Percentiles rank a stretch among this genome's conserved stretches.
Conservation (phyloP, 30 jellyfish, hydroid and myxozoan species). For the Pseudorhiza aurosa region DNA sequence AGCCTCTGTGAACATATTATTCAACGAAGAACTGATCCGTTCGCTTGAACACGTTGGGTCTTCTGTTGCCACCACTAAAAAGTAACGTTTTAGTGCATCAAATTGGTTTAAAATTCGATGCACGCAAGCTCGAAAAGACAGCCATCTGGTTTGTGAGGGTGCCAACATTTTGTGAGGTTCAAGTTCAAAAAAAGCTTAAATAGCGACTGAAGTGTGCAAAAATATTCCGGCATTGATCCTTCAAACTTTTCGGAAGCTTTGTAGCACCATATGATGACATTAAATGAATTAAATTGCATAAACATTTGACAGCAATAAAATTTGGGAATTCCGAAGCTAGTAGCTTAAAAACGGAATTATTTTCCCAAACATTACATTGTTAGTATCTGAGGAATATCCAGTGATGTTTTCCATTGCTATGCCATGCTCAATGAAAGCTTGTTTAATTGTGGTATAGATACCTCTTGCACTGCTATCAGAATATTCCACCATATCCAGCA, state of each 20-base stretch:
- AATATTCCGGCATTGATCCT: slow-evolving; percentile 60
- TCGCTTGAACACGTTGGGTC: too few relatives aligned
- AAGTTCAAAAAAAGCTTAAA: slow-evolving; percentile 35
- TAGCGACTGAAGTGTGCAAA: slow-evolving; percentile 47
- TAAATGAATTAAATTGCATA: slow-evolving; percentile 60
- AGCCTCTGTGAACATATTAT: slow-evolving; percentile 29
- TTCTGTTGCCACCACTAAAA: slow-evolving; percentile 7
- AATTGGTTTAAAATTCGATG: slow-evolving; percentile 37
- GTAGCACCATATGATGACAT: slow-evolving; percentile 61
- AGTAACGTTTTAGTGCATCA: slow-evolving; percentile 55
- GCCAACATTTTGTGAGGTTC: slow-evolving; percentile 64
- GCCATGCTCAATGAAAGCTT: slow-evolving; percentile 3
- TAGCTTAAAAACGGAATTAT: slow-evolving; percentile 37
- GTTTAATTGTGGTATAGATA: slow-evolving; percentile 22
- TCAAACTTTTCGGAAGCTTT: slow-evolving; percentile 60
- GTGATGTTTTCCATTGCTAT: slow-evolving; percentile 59
- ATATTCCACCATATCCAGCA: slow-evolving; percentile 58
- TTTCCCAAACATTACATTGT: slow-evolving; percentile 76
- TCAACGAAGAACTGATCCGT: slow-evolving; percentile 16
- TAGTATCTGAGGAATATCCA: slow-evolving; percentile 68
- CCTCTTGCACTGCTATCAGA: slow-evolving; percentile 51
- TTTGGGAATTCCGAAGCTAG: slow-evolving; percentile 25
- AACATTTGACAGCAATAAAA: slow-evolving; percentile 31
- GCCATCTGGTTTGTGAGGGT: slow-evolving; percentile 70
- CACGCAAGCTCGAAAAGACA: slow-evolving; percentile 51